Base-by-base conservation (phyloP, 2,113 vertebrate species). In the Amia ocellicauda region DNA sequence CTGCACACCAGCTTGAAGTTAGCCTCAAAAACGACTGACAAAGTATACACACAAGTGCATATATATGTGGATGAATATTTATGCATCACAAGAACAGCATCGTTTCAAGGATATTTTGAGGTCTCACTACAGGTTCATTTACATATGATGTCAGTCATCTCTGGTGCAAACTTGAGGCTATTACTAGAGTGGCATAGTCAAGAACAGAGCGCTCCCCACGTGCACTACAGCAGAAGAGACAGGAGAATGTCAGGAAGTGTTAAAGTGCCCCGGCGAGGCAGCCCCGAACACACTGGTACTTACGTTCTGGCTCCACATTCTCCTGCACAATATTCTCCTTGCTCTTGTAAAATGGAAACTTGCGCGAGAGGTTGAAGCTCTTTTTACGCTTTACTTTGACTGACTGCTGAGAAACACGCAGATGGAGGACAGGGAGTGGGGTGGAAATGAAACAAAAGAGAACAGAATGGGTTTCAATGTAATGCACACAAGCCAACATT, bases 261-360 rank as follows among this genome's bases (percentile, higher is more conserved):
- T 82, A 79, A 70, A 71, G 74, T 60, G 69, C 52, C 5, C 31
- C 1, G 31, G 5, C 31, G 50, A 59, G 58, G 57, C 26, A 8
- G 31, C 45, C 64, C 70, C 70, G 64, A 78, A 78, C 76, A 71
- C 52, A 80, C 87, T 79, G 81, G 85, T 99, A 99, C 97, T 99
- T 91, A 99, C 97, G 97, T 96, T 97, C 96, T 84, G 93, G 86
- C 81, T 93, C 91, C 91, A 91, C 84, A 90, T 91, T 88, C 79
- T 98, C 97, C 87, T 96, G 94, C 83, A 93, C 91, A 94, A 99
- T 93, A 91, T 97, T 98, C 93, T 97, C 96, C 94, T 96, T 98
- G 95, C 94, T 98, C 95, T 98, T 99, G 96, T 99, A 99, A 98
- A 99, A 98, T 85, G 96, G 95, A 80, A 99, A 98, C 91, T 97